Conservation (phyloP, 1,140 invertebrate species). For the Uloborus diversus region DNA sequence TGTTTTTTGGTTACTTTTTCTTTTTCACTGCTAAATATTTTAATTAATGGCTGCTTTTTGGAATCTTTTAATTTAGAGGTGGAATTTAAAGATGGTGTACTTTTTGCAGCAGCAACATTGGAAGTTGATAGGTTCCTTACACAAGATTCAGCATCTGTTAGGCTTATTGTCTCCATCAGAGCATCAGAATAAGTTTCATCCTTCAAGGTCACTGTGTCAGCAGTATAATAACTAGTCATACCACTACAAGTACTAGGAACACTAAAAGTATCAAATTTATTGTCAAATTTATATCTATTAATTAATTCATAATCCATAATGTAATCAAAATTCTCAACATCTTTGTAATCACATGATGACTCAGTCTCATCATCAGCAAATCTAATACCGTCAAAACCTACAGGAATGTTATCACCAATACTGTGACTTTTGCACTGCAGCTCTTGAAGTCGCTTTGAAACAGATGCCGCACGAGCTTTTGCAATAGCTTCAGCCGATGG, state of each 20-base stretch:
- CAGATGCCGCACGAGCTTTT: slow-evolving; percentile 33
- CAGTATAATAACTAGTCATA: slow-evolving; percentile 47
- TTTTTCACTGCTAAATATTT: too few relatives aligned
- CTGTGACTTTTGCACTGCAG: not conserved
- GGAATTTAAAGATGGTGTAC: not conserved
- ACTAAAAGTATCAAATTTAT: slow-evolving; percentile 44
- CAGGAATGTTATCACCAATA: slow-evolving; percentile 40
- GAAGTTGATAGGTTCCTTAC: not conserved
- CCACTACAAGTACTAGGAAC: slow-evolving; percentile 44
- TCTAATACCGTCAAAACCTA: slow-evolving; percentile 39
- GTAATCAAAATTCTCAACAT: slow-evolving; percentile 42
- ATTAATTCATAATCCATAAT: slow-evolving; percentile 45
- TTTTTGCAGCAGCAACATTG: not conserved
- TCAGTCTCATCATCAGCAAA: slow-evolving; percentile 54
- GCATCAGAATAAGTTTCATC: slow-evolving; percentile 50
- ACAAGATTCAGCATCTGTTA: slow-evolving; percentile 18
- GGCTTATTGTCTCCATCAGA: slow-evolving; percentile 23
- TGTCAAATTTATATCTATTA: slow-evolving; percentile 36
- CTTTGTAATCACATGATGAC: slow-evolving; percentile 50
- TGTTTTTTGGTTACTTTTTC: too few relatives aligned
- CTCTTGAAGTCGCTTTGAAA: slow-evolving; percentile 9
- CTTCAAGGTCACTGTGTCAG: slow-evolving; percentile 47
- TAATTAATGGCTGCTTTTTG: too few relatives aligned
- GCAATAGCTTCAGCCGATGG: slow-evolving; percentile 46
- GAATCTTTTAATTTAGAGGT: not conserved